Percentiles rank a stretch among this genome's conserved stretches.
phyloP scores from a whole-genome alignment of 2,797 vertebrate genomes.

The Anguilla obscura region DNA sequence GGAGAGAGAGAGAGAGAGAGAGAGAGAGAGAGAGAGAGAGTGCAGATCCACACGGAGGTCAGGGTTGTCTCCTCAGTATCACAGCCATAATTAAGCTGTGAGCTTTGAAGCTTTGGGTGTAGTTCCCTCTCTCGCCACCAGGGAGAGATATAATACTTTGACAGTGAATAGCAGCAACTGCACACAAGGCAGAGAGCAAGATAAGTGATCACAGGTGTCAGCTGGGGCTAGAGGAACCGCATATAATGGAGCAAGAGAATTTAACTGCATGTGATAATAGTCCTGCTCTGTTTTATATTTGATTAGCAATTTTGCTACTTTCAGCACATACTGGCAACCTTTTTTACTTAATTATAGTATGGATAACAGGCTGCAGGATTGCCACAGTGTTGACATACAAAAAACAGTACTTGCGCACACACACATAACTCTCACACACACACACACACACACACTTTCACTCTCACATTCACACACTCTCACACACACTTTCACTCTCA shows the following conservation, averaged over 20 bases:
- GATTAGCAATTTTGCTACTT: background rate
- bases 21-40: background rate
- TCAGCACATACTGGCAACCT: too few relatives aligned
- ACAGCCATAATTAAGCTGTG: background rate
- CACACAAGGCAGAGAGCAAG: background rate
- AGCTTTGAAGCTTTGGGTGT: background rate
- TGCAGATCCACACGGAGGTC: background rate
- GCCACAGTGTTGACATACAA: too few relatives aligned
- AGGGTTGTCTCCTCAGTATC: too few relatives aligned
- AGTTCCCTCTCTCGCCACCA: background rate
- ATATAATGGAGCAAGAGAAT: background rate
- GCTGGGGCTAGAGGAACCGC: background rate
- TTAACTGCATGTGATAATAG: background rate
- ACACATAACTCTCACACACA: background rate
- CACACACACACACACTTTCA: background rate
- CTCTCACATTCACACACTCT: background rate
- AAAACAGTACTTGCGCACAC: background rate
- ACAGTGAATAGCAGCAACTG: background rate
- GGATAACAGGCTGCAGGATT: too few relatives aligned
- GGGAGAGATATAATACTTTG: conserved; percentile 15
- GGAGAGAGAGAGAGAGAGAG: background rate
- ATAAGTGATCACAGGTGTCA: background rate
- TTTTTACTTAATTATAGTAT: too few relatives aligned
- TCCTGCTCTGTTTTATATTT: background rate
- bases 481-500: background rate